Base-by-base conservation (phyloP, 2,113 vertebrate genomes). In the Odontesthes bonariensis region DNA sequence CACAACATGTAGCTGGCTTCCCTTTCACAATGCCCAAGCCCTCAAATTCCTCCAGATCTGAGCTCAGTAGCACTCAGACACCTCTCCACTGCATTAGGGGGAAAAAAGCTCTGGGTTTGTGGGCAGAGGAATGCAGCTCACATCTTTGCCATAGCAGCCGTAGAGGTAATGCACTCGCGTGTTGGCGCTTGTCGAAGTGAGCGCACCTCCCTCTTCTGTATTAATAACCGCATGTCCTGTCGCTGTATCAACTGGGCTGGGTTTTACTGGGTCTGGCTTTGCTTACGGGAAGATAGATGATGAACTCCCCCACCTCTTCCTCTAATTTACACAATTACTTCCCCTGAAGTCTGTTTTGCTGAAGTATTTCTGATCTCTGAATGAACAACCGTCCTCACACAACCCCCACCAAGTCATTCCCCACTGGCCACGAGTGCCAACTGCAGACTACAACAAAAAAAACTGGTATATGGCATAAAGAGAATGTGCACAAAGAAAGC, bases 131-230 rank as follows among this genome's bases (percentile, higher is more conserved):
- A 94, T 94, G 92, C 90, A 79, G 73, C 85, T 81, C 82, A 87
- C 91, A 93, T 94, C 93, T 90, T 89, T 92, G 92, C 93, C 93
- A 94, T 94, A 93, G 92, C 92, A 94, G 94, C 84, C 90, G 84
- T 66, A 72, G 81, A 94, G 91, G 94, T 94, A 94, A 94, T 94
- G 91, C 77, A 72, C 85, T 89, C 84, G 80, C 94, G 64, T 94
- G 94, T 93, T 73, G 89, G 89, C 87, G 83, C 94, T 93, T 93
- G 94, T 94, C 87, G 85, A 83, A 81, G 82, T 53, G 69, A 88
- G 89, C n/a, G 73, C 88, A 70, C 88, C 88, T 92, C 91, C 88
- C 87, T 91, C 92, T 86, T 78, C 89, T 85, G 84, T 89, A 90
- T 93, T 93, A 94, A 94, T 94, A 93, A 91, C 87, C 62, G 77